Evolutionary conservation across 2,797 vertebrate species (phyloP), one percentile per base, ranked within the genome.

Genomic region (Macroramphosus scolopax): DNA sequence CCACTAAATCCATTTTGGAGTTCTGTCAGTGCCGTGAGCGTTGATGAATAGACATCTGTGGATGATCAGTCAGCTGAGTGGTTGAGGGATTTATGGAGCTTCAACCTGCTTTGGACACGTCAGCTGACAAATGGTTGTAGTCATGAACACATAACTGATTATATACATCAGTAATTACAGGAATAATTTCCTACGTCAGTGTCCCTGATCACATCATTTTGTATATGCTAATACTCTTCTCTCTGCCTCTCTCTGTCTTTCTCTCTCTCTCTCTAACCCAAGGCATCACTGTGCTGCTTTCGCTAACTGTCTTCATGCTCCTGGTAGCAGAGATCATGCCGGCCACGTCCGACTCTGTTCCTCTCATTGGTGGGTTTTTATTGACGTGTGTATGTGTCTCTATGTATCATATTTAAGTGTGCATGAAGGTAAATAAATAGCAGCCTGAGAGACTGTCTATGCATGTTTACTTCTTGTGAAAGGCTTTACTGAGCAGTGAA

Each of bases 271-370:
- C n/a, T n/a, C n/a, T n/a, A n/a, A n/a, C n/a, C n/a, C n/a, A 48
- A 96, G 94, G 94, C 44, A 95, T 95, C 76, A 95, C 94, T 15
- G 94, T 96, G 51, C 90, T 96, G 34, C 88, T 96, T 42, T 95
- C 94, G 3, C 81, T 95, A 35, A 96, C 94, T 0, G 93, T 96
- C 58, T 96, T 96, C 83, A 95, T 95, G 94, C 88, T 96, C 20
- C 89, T 95, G 64, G 94, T 96, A n/a, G 94, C 94, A 20, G 94
- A 96, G 82, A 96, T 96, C 80, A 95, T 95, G 94, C 94, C 94
- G 5, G 93, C 94, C 42, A 95, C 94, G 3, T 96, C 94, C 2
- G 94, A 96, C 82, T 95, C 94, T 0, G 93, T 96, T 46, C 93
- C 94, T 26, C 90, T 96, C 45, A 96, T 95, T 41, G 94, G 94